Conservation (phyloP, 1,140 invertebrate genomes). For the Saccostrea cuccullata region DNA sequence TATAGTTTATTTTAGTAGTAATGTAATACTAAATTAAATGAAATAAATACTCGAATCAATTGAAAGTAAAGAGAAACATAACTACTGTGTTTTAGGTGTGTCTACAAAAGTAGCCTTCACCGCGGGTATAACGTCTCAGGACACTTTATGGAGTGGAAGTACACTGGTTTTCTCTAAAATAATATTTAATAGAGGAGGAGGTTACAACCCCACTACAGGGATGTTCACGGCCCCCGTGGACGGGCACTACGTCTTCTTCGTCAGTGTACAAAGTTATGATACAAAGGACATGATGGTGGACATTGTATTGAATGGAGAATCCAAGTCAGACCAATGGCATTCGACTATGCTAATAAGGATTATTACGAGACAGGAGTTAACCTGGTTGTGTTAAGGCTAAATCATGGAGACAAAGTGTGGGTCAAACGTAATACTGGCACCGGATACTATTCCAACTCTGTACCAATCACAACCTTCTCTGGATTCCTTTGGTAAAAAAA, state of each 20-base stretch:
- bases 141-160: background rate
- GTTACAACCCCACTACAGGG: background rate
- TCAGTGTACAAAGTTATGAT: too few species aligned
- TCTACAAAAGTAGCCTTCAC: background rate
- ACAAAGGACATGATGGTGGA: too few species aligned
- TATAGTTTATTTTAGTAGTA: too few species aligned
- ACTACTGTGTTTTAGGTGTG: background rate
- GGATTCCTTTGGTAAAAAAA: background rate
- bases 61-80: too few species aligned
- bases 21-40: too few species aligned
- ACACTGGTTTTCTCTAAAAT: background rate
- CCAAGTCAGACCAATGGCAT: too few species aligned
- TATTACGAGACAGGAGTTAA: too few species aligned
- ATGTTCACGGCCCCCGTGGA: too few species aligned
- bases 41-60: too few species aligned
- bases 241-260: too few species aligned
- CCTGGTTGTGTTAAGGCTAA: background rate
- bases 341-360: too few species aligned
- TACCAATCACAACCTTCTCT: conserved; percentile 35
- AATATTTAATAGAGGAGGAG: background rate
- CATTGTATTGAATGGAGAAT: too few species aligned
- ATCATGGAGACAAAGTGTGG: conserved; percentile 9
- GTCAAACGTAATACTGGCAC: background rate
- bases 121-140: background rate
- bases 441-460: background rate